phyloP scores from a whole-genome alignment of 2,113 vertebrate species.

The Orycteropus afer region DNA sequence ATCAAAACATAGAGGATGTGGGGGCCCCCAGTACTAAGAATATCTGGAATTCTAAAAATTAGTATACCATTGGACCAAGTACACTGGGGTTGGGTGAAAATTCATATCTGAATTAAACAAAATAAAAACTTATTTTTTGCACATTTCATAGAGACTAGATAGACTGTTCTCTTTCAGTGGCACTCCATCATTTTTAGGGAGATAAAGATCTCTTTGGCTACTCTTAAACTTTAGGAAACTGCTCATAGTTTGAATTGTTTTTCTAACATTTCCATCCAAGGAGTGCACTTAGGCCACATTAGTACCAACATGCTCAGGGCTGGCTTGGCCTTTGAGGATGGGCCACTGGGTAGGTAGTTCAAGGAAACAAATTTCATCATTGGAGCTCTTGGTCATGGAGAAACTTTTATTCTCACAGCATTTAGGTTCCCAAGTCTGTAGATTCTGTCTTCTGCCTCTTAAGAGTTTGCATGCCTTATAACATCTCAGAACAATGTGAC shows the following conservation, averaged over 20 bases:
- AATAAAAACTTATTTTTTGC: slow-evolving; percentile 68
- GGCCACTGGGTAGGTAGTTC: too few species aligned
- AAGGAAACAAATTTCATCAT: neutral
- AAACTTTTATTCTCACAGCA: neutral
- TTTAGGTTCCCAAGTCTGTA: neutral
- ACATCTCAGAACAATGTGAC: neutral
- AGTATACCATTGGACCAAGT: neutral
- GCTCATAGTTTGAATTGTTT: neutral
- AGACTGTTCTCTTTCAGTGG: slow-evolving; percentile 39
- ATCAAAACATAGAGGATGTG: neutral
- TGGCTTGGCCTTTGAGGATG: neutral
- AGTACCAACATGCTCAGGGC: too few species aligned
- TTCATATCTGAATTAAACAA: slow-evolving; percentile 67
- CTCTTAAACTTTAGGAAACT: neutral
- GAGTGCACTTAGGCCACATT: neutral
- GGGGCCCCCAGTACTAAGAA: neutral
- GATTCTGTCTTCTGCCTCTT: neutral
- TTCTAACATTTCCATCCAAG: neutral
- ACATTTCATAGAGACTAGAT: slow-evolving; percentile 54
- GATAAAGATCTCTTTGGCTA: neutral
- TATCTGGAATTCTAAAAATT: neutral
- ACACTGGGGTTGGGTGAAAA: slow-evolving; percentile 1
- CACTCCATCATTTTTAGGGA: neutral
- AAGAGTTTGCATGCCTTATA: neutral
- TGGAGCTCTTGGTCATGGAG: neutral